Percentiles rank a stretch among this genome's conserved stretches.
phyloP scores from a whole-genome alignment of 2,113 vertebrate species.

The Grus americana region DNA sequence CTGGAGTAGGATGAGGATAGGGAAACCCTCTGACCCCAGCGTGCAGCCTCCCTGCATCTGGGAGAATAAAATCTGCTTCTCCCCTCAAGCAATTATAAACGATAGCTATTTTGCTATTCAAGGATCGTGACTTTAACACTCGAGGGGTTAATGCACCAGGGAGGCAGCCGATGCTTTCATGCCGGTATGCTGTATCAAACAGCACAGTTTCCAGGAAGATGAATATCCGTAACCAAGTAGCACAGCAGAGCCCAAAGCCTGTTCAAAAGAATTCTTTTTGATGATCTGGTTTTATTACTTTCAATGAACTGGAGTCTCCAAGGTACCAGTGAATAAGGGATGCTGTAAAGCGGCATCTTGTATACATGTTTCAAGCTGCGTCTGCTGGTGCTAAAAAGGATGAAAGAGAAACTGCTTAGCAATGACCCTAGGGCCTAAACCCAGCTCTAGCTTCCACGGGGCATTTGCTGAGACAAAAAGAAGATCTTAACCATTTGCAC shows the following conservation, averaged over 20 bases:
- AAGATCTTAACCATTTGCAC: conserved; percentile 64
- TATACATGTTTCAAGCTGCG: conserved; percentile 67
- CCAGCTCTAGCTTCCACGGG: conserved; percentile 43
- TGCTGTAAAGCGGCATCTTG: conserved; percentile 67
- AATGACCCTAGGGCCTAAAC: conserved; percentile 63
- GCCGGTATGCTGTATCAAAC: conserved; percentile 48
- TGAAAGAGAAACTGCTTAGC: conserved; percentile 69
- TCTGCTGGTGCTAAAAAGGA: conserved; percentile 60
- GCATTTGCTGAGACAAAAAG: conserved; percentile 65
- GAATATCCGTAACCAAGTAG: conserved; percentile 70
- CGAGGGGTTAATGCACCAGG: conserved; percentile 56
- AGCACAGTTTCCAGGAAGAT: conserved; percentile 66
- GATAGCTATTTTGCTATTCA: conserved; percentile 47
- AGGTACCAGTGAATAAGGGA: conserved; percentile 69
- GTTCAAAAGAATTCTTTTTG: conserved; percentile 71
- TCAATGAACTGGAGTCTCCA: conserved; percentile 71
- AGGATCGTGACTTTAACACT: conserved; percentile 41
- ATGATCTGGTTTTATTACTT: conserved; percentile 75
- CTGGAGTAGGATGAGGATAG: neutral
- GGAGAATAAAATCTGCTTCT: conserved; percentile 14
- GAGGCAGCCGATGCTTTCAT: conserved; percentile 65
- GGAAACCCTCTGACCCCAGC: neutral
- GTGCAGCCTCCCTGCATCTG: neutral
- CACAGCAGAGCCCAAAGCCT: conserved; percentile 69
- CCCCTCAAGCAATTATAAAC: conserved; percentile 44